Evolutionary conservation across 2,113 vertebrate species (phyloP), one percentile per base, ranked within the genome.

Genomic region (Dromaius novaehollandiae): DNA sequence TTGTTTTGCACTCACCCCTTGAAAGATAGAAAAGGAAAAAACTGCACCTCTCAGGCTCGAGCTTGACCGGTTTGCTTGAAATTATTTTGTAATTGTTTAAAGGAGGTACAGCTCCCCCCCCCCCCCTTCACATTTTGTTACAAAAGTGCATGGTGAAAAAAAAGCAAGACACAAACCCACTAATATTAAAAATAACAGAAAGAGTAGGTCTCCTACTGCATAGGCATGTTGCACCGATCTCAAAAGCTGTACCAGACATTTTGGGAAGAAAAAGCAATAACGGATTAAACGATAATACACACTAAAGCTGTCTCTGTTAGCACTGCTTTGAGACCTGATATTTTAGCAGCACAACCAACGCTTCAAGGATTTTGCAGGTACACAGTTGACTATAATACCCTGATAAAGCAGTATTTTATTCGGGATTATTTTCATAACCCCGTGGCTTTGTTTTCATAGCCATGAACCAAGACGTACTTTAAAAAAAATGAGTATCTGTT

Each of bases 201-300:
- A 75, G 13, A 71, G 7, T 26, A 36, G n/a, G 1, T 51, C 46
- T 81, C 34, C 19, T n/a, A 56, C 15, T 34, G 24, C 58, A 80
- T 0, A 9, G 48, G 14, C 86, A 64, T 0, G 0, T 8, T 40
- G 63, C 44, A 73, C 6, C 28, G 20, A 18, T 25, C 24, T 86
- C 85, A 78, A 34, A 55, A 86, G 42, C n/a, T 71, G 5, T 1
- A 79, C 42, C 24, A 38, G 40, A 20, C 13, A 76, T 73, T 60
- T 32, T 38, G 42, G 38, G 16, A 92, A 46, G 68, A 86, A 86
- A 93, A 86, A 32, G 5, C 11, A 79, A 46, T 6, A 77, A 1
- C 40, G n/a, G 32, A 68, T 75, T 64, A 36, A 60, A 89, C 78
- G 24, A 55, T 5, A 84, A 76, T 1, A 55, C 5, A 51, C 3